Evolutionary conservation across 2,113 vertebrate species (phyloP), one percentile per base, ranked within the genome.

Genomic region (Poicephalus gulielmi): DNA sequence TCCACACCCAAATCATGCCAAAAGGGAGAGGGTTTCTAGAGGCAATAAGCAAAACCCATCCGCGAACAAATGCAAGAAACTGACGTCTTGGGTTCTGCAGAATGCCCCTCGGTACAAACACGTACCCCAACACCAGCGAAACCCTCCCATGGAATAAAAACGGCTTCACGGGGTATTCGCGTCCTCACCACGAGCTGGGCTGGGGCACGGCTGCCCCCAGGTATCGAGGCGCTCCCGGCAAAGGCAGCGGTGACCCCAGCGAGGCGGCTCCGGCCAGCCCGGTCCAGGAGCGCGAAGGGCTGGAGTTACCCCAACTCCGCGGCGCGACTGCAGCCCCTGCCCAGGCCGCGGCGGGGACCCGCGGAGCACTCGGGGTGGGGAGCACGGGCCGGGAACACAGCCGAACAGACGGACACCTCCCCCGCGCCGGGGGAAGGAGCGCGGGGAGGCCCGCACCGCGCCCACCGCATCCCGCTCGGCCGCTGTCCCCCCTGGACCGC

Each of bases 71-170:
- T 25, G 6, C 44, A 3, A 15, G 62, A 5, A 37, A 43, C 0
- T 2, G 25, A 0, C 50, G 17, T 2, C 19, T 8, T 0, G 47
- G 25, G 13, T 12, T 4, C 3, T 1, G 24, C 52, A 2, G 4
- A 4, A 6, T 4, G 84, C 15, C 63, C 83, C 83, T 0, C 20
- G 20, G 30, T 1, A 19, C 76, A 0, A 9, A 4, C 4, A 13
- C 0, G 16, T 3, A 4, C 37, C 7, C 0, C 10, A 5, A 2
- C 41, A 5, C 39, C 1, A 7, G 35, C 30, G 19, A 30, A 1
- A 0, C 8, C 13, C 8, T 20, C 3, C n/a, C 3, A 4, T 0
- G 27, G 37, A 24, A n/a, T 0, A 31, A 20, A 15, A 41, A 3
- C 60, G 3, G 83, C 71, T 6, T 0, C 4, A 1, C 4, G 46